Percentiles rank a stretch among this genome's conserved stretches.
phyloP scores from a whole-genome alignment of 2,888 invertebrate species.

The Petrolisthes cinctipes region DNA sequence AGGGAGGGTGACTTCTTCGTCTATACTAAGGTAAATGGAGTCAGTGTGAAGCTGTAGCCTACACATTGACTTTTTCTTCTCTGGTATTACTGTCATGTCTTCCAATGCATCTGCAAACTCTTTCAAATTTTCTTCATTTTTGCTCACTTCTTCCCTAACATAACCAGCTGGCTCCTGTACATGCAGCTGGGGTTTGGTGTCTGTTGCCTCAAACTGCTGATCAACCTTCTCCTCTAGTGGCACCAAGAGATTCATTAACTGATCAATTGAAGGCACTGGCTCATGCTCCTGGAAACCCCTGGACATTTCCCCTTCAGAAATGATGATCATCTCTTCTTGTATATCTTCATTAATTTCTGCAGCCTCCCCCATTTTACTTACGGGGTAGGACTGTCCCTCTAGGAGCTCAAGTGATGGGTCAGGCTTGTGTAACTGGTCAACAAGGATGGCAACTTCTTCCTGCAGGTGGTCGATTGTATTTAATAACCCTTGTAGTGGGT shows the following conservation, averaged over 20 bases:
- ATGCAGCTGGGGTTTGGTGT: too few relatives aligned
- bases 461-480: background rate
- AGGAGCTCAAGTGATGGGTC: too few relatives aligned
- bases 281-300: background rate
- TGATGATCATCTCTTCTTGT: background rate
- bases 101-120: conserved; percentile 17
- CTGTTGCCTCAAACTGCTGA: background rate
- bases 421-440: background rate
- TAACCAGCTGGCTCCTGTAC: too few relatives aligned
- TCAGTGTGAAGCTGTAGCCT: background rate
- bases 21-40: conserved; percentile 15
- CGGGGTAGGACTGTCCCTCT: background rate
- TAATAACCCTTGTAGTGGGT: background rate
- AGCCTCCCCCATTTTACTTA: background rate
- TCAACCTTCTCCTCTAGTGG: background rate
- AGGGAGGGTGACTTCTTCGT: background rate
- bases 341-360: background rate
- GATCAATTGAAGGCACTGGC: background rate
- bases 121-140: background rate
- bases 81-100: background rate
- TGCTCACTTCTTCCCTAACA: too few relatives aligned
- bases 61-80: background rate
- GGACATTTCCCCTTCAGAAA: background rate
- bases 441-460: background rate
- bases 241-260: background rate